A percentile compares a stretch with the other conserved stretches of the same genome.
These are phyloP conservation scores for Anticlea derivata DNA, from an alignment of 2,888 invertebrate species.

Conservation along the genomic window DNA sequence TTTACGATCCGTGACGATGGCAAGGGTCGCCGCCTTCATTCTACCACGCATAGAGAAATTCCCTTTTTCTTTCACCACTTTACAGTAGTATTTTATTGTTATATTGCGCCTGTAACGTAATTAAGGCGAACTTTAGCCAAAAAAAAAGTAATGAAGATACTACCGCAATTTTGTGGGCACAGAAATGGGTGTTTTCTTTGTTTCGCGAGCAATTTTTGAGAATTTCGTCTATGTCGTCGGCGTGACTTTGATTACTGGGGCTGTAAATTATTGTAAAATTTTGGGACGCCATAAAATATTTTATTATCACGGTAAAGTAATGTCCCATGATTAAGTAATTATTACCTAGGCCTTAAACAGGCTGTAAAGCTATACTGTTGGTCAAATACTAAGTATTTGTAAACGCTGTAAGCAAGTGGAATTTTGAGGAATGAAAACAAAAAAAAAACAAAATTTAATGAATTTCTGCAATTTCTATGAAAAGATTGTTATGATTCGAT, in stretches of 20 bases:
- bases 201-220: conserved; percentile 39
- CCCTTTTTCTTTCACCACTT: conserved; percentile 59
- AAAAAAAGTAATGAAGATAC: too few species aligned
- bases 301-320: conserved; percentile 22
- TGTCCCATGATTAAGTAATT: conserved; percentile 23
- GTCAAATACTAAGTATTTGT: conserved; percentile 8
- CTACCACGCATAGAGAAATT: conserved; percentile 49
- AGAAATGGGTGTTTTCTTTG: conserved; percentile 45
- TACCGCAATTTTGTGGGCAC: conserved; percentile 60
- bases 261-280: conserved; percentile 27
- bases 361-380: conserved; percentile 19
- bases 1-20: conserved; percentile 34
- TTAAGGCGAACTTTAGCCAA: too few species aligned
- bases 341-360: conserved; percentile 12
- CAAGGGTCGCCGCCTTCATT: conserved; percentile 43
- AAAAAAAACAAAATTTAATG: too few species aligned
- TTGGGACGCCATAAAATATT: conserved; percentile 27
- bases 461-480: too few species aligned
- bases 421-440: too few species aligned
- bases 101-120: conserved; percentile 64
- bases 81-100: conserved; percentile 72
- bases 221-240: conserved; percentile 38
- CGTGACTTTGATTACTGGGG: conserved; percentile 33
- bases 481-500: too few species aligned
- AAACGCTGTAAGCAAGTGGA: too few species aligned